Percentiles rank a stretch among this genome's conserved stretches.
Evolutionary conservation across 1,140 invertebrate genomes (phyloP).

Genomic region (Halictus rubicundus): DNA sequence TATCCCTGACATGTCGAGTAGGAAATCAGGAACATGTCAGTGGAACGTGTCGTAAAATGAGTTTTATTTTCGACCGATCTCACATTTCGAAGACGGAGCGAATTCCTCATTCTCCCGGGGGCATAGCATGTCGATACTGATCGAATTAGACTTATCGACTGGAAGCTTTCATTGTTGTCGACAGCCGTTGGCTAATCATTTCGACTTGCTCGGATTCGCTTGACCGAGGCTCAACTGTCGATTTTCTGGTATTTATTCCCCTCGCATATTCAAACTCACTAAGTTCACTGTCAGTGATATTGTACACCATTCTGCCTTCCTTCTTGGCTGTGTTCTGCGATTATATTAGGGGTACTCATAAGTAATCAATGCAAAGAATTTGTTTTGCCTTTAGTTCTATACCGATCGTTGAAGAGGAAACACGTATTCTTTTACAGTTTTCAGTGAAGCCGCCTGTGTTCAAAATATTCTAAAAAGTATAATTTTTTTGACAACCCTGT

Average conservation of each 20-base stretch:
- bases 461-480: too few species aligned
- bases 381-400: too few species aligned
- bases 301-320: too few species aligned
- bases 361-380: too few species aligned
- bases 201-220: background rate
- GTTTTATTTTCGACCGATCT: constrained; percentile 19
- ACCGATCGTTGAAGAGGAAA: too few species aligned
- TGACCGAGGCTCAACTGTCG: constrained; percentile 1
- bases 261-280: background rate
- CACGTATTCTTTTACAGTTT: too few species aligned
- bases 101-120: constrained; percentile 9
- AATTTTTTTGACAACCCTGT: too few species aligned
- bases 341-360: too few species aligned
- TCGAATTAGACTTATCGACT: constrained; percentile 27
- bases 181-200: constrained; percentile 43
- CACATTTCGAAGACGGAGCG: constrained; percentile 6
- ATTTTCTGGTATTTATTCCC: background rate
- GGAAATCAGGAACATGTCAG: background rate
- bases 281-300: background rate
- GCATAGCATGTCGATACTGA: constrained; percentile 31
- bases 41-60: background rate
- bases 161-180: constrained; percentile 22
- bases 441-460: too few species aligned
- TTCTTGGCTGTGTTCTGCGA: too few species aligned
- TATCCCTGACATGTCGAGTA: background rate